Conservation (phyloP, 2,797 vertebrate genomes). For the Sparus aurata region DNA sequence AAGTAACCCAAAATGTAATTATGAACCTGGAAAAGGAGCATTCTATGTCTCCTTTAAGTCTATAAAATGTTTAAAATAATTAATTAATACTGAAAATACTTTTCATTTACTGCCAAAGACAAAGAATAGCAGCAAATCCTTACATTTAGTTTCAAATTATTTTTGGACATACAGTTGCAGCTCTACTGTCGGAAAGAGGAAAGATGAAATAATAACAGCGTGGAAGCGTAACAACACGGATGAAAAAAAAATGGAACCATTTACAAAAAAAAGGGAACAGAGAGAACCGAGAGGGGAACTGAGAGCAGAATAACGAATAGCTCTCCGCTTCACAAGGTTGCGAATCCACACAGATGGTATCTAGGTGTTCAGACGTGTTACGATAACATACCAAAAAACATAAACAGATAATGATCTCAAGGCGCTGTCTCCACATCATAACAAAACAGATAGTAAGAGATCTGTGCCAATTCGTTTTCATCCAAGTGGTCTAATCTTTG, state of each 20-base stretch:
- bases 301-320: constrained; percentile 30
- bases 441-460: not conserved
- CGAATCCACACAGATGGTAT: not conserved
- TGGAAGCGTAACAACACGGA: not conserved
- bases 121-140: too few relatives aligned
- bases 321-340: not conserved
- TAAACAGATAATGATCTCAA: not conserved
- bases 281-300: constrained; percentile 36
- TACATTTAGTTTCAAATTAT: too few relatives aligned
- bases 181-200: too few relatives aligned
- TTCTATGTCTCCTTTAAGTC: too few relatives aligned
- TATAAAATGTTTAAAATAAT: too few relatives aligned
- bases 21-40: too few relatives aligned
- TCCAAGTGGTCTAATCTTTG: not conserved
- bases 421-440: not conserved
- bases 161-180: too few relatives aligned
- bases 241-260: not conserved
- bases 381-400: not conserved
- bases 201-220: not conserved
- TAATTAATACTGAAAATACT: too few relatives aligned
- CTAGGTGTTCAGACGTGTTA: not conserved
- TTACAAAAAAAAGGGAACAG: constrained; percentile 41
- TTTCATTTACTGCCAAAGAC: too few relatives aligned
- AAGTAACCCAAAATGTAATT: too few relatives aligned
- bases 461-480: not conserved